Conservation (phyloP, 2,113 vertebrate species). For the Asarcornis scutulata region DNA sequence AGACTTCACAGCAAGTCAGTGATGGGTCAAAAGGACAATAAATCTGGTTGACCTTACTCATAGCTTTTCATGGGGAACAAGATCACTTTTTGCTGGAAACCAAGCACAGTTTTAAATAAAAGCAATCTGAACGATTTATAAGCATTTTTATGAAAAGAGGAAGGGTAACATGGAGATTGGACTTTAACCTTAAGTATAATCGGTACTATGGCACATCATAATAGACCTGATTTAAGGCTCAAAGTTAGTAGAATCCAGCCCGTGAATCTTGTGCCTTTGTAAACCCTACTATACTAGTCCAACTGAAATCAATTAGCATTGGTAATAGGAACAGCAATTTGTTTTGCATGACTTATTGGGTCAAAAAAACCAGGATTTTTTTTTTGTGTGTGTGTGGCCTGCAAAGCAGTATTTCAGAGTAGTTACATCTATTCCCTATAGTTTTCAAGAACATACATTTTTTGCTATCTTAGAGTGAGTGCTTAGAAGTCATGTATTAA, state of each 20-base stretch:
- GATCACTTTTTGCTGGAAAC: background rate
- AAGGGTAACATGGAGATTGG: background rate
- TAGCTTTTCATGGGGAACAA: background rate
- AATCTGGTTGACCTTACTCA: background rate
- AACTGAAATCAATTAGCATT: background rate
- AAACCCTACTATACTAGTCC: background rate
- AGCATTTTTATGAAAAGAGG: background rate
- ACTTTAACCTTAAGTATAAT: background rate
- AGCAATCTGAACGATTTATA: background rate
- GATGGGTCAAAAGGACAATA: background rate
- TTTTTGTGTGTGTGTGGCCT: background rate
- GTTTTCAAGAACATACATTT: background rate
- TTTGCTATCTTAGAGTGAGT: background rate
- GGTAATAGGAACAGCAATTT: background rate
- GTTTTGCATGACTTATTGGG: background rate
- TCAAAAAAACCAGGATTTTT: background rate
- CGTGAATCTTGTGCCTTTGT: background rate
- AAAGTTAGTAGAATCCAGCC: background rate
- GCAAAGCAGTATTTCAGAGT: background rate
- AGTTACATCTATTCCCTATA: background rate
- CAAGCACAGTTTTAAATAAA: background rate
- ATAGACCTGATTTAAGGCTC: background rate
- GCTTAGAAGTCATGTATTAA: background rate
- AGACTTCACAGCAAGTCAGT: background rate
- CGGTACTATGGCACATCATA: background rate